A percentile compares a stretch with the other conserved stretches of the same genome.
phyloP scores from a whole-genome alignment of 2,113 vertebrate species.

The Acrocephalus kingi region DNA sequence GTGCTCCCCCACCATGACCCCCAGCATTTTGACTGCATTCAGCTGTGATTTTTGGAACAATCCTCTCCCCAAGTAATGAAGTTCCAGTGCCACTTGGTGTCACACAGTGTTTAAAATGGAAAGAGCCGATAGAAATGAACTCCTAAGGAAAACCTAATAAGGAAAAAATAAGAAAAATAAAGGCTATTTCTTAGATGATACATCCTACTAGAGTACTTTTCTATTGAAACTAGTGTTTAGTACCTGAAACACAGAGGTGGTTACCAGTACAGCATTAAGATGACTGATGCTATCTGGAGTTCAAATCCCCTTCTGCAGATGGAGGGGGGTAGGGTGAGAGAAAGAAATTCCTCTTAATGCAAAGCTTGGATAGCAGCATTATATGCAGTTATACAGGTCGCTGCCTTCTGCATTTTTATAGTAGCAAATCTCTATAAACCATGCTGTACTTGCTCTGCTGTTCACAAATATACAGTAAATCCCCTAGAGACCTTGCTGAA shows the following conservation, averaged over 20 bases:
- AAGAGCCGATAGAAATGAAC: not conserved
- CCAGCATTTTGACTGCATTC: accelerated
- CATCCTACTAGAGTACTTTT: not conserved
- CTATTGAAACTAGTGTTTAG: not conserved
- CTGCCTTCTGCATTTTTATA: slow-evolving; percentile 39
- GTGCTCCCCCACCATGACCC: accelerated
- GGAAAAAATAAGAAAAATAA: not conserved
- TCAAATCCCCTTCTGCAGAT: not conserved
- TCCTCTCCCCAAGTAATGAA: not conserved
- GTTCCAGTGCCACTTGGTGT: not conserved
- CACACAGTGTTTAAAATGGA: accelerated
- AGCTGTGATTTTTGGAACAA: not conserved
- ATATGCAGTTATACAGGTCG: not conserved
- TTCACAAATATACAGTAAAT: not conserved
- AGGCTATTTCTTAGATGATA: not conserved
- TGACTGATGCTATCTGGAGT: not conserved
- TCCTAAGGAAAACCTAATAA: not conserved
- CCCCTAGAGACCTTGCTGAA: not conserved
- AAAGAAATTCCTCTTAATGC: slow-evolving; percentile 1
- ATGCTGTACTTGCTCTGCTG: not conserved
- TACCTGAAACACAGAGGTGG: not conserved
- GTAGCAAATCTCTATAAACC: slow-evolving; percentile 17
- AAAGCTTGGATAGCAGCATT: slow-evolving; percentile 9
- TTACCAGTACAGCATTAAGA: not conserved
- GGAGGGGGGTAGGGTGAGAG: not conserved